Evolutionary conservation across 2,888 invertebrate species (phyloP), one percentile per base, ranked within the genome.

Genomic region (Lepidonotus clava): DNA sequence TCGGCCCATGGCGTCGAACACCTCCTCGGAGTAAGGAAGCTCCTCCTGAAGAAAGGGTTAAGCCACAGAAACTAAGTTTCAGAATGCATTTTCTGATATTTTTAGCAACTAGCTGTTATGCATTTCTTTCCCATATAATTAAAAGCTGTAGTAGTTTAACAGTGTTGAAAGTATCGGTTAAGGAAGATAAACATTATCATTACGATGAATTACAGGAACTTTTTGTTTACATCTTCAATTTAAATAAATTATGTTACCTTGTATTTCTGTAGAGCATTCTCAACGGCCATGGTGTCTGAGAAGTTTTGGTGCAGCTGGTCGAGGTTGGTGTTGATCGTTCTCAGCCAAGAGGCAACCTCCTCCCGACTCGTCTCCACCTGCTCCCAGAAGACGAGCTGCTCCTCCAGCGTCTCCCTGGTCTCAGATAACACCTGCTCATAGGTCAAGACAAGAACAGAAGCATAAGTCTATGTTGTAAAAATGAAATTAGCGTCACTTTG

Each of bases 351-450:
- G 0, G 97, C 94, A 1, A 98, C 95, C 92, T 97, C 97, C 89
- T 96, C 96, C 92, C 97, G 97, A 0, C 96, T 96, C 87, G 97
- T 97, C 90, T 97, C 97, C 51, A 98, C 97, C 93, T 98, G 98
- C 91, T 97, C 97, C 98, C 98, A 98, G 85, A 98, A 96, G n/a
- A 97, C 96, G 0, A 97, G 95, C 94, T 98, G 98, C 0, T 97
- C 97, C 94, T 98, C 98, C 83, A 89, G 85, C 24, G 34, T 32
- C 21, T 51, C 87, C 6, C 86, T 38, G 5, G 36, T 84, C 32
- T 77, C 87, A n/a, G 76, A 51, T 61, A 89, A 66, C 6, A 53
- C 80, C 89, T 89, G 83, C 34, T 83, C 21, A 46, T 4, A 80
- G 28, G n/a, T n/a, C n/a, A n/a, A n/a, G n/a, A n/a, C n/a, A n/a